Evolutionary conservation across 2,797 vertebrate species (phyloP), one percentile per base, ranked within the genome.

Genomic region (Babyrousa celebensis): DNA sequence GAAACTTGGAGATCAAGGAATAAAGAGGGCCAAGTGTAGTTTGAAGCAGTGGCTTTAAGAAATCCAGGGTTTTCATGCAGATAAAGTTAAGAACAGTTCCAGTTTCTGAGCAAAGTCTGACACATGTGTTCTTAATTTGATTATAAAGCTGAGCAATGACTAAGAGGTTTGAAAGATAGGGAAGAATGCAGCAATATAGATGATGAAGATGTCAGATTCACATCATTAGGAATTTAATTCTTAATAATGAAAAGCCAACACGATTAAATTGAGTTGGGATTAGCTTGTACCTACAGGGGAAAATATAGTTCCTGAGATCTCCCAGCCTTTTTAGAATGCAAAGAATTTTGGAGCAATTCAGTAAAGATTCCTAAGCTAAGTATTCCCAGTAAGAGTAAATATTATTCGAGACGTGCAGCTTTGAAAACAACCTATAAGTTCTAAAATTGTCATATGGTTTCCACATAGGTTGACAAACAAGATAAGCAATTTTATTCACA

Each of bases 351-450:
- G 27, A 94, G 54, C 54, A 82, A 52, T 79, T 67, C 12, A 79
- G 58, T 67, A 25, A 60, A 62, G 58, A 90, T 91, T 85, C 67
- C 43, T 54, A 96, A 94, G 60, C 20, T 92, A 85, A 95, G 62
- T 74, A 85, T 74, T 94, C 93, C 60, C 72, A 96, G 60, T 84
- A 85, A 88, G 74, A 86, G 58, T 72, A 83, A 85, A 52, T 70
- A 62, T 77, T 36, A 54, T n/a, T 79, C 5, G 62, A 85, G 40
- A 75, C 40, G 6, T 77, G 25, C 20, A 79, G 58, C 48, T 92
- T 83, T 89, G 68, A 85, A 94, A 86, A 86, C 8, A 86, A 27
- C 68, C 18, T 85, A 17, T 54, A 85, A n/a, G 29, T 71, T 84
- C 67, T 86, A 86, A 75, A 60, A 36, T 90, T 85, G 60, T 58